Evolutionary conservation across 2,888 invertebrate genomes (phyloP), one percentile per base, ranked within the genome.

Genomic region (Sarcophaga caerulescens): DNA sequence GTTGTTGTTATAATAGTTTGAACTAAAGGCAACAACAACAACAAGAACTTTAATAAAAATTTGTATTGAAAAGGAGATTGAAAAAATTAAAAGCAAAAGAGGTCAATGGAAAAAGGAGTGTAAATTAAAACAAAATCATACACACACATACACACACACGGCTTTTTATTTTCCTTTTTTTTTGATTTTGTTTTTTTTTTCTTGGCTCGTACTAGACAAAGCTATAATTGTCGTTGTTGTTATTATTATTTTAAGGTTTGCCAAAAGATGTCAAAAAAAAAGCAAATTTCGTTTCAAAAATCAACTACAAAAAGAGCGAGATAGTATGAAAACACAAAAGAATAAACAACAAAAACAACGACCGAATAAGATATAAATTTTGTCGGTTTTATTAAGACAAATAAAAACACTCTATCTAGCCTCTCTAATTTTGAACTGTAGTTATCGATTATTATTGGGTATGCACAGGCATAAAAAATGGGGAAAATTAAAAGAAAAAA

Each of bases 81-180:
- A 70, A 35, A 35, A 35, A 35, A 35, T 14, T 63, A 19, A 11
- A 35, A 35, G 35, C 35, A 35, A 35, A 14, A 21, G 70, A 35
- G 62, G 52, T 62, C 78, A 78, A 77, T 60, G 68, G n/a, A 68
- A 78, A 65, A n/a, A 52, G 78, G 70, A 71, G 70, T 70, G 78
- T 52, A 71, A 71, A 59, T 65, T 25, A 60, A 19, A 35, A 78
- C 25, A 70, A 23, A 57, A 35, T 35, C 35, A 57, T 23, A 63
- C 14, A 69, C 25, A 19, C 17, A 17, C 19, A 3, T 25, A 23
- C 23, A 23, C 25, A 25, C 25, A 6, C 35, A 35, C 35, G 35
- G 0, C 6, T 35, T 6, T 35, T 35, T 35, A 35, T 35, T 35
- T 35, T 1, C 35, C 35, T 21, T 63, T 45, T 62, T 69, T 19